A percentile compares a stretch with the other conserved stretches of the same genome.
These are phyloP conservation scores for Lagorchestes hirsutus DNA, from an alignment of 2,797 vertebrate species.

Conservation along the genomic window DNA sequence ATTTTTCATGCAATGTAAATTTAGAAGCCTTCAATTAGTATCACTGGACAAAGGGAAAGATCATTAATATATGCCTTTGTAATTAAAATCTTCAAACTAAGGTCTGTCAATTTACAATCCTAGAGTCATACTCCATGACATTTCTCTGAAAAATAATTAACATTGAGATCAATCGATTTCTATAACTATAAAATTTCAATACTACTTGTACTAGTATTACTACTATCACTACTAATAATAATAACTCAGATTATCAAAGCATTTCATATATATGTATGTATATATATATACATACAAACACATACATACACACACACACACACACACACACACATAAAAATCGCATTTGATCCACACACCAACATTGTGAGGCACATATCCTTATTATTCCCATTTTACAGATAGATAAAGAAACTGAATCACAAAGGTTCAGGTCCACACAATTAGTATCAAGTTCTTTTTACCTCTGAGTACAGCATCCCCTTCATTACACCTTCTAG, in stretches of 20 bases:
- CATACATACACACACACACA: no score
- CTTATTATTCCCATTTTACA: neutral
- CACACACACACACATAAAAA: neutral
- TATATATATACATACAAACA: no score
- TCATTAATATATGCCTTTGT: conserved; percentile 1
- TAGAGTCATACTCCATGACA: conserved; percentile 13
- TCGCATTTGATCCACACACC: neutral
- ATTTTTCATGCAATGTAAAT: conserved; percentile 35
- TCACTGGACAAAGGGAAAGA: conserved; percentile 26
- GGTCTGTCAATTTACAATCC: conserved; percentile 32
- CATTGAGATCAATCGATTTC: neutral
- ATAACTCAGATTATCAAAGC: neutral
- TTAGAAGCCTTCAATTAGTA: conserved; percentile 33
- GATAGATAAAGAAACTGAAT: neutral
- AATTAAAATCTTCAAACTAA: conserved; percentile 36
- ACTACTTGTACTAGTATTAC: neutral
- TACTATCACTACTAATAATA: neutral
- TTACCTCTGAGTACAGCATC: neutral
- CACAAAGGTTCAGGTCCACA: neutral
- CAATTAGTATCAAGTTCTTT: neutral
- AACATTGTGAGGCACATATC: neutral
- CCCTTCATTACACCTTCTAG: neutral
- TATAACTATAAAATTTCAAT: conserved; percentile 30
- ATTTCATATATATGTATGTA: neutral
- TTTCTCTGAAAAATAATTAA: conserved; percentile 27